These are phyloP conservation scores for Yponomeuta evonymella DNA, from an alignment of 2,888 invertebrate species.

Conservation along the genomic window DNA sequence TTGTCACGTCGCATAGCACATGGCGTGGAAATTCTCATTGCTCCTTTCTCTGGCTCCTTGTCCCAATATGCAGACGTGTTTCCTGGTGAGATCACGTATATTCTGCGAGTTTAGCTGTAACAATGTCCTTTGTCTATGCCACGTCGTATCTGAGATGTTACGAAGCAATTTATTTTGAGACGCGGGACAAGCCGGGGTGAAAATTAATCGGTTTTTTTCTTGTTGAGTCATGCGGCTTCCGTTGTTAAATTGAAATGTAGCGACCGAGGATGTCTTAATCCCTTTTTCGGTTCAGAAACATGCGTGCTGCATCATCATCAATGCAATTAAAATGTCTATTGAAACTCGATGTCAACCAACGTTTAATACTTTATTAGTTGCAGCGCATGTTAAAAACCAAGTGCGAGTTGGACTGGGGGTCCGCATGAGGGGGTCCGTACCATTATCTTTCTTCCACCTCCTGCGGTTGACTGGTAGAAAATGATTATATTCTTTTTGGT, in stretches of 20 bases:
- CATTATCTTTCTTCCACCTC: neutral
- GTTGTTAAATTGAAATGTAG: conserved; percentile 63
- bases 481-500: no score
- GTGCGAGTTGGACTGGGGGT: no score
- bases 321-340: neutral
- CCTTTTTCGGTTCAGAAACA: conserved; percentile 22
- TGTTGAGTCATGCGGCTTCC: conserved; percentile 69
- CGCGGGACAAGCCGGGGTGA: conserved; percentile 41
- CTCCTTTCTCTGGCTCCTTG: conserved; percentile 41
- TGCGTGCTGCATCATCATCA: neutral
- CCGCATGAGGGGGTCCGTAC: no score
- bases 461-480: no score
- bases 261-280: conserved; percentile 54
- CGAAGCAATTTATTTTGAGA: conserved; percentile 52
- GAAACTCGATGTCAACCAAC: conserved; percentile 15
- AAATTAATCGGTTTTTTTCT: conserved; percentile 66
- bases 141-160: conserved; percentile 39
- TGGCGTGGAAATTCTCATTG: conserved; percentile 40
- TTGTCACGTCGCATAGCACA: conserved; percentile 6
- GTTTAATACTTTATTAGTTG: conserved; percentile 27
- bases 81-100: conserved; percentile 63
- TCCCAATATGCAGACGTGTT: conserved; percentile 45
- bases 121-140: conserved; percentile 45
- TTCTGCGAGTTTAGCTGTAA: conserved; percentile 36
- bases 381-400: neutral